phyloP scores from a whole-genome alignment of 1,140 invertebrate species.

The Temnothorax nylanderi region DNA sequence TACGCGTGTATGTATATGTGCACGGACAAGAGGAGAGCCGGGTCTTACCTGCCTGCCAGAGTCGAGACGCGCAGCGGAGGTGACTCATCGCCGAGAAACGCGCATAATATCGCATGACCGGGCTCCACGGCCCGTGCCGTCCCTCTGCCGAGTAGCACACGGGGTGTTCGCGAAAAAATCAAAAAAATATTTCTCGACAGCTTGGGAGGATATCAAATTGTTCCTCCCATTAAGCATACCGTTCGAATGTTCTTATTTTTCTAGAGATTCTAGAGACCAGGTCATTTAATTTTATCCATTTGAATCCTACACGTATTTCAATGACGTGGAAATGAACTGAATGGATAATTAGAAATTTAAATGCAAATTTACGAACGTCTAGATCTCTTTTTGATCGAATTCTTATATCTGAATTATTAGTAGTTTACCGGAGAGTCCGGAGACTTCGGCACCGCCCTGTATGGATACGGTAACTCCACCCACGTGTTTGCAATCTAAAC shows the following conservation, averaged over 20 bases:
- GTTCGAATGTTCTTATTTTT: not conserved
- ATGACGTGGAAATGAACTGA: not conserved
- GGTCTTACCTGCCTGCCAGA: conserved; percentile 28
- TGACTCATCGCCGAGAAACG: conserved; percentile 69
- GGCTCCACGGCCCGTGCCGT: conserved; percentile 5
- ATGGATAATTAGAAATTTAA: not conserved
- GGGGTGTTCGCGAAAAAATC: conserved; percentile 19
- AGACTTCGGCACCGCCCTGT: not conserved
- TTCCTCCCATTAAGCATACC: not conserved
- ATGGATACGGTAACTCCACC: conserved; percentile 36
- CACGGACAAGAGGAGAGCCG: conserved; percentile 25
- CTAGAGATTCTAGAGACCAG: not conserved
- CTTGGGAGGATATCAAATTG: not conserved
- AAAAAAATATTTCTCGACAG: not conserved
- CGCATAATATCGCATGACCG: conserved; percentile 52
- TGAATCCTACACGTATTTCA: not conserved
- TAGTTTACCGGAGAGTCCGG: no score
- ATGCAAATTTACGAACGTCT: not conserved
- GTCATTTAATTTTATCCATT: not conserved
- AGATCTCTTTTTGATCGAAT: not conserved
- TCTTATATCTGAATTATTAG: not conserved
- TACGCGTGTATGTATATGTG: conserved; percentile 3
- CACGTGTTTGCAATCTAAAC: conserved; percentile 49
- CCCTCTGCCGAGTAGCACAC: conserved; percentile 15
- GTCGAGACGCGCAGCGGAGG: conserved; percentile 39